Conservation (phyloP, 2,797 vertebrate species). For the Kryptolebias ocellatus region DNA sequence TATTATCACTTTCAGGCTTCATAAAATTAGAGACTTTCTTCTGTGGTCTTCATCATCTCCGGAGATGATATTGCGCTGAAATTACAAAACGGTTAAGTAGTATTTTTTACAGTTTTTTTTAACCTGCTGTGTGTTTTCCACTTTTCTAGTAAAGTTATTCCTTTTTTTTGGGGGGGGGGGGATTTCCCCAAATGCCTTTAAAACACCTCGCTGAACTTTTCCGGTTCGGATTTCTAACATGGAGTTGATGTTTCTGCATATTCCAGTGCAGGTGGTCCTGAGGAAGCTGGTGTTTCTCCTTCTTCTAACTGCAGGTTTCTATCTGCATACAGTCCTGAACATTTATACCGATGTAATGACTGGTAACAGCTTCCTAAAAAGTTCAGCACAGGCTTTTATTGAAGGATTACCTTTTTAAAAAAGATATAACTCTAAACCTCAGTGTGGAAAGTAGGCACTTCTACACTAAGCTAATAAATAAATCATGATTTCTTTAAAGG, state of each 20-base stretch:
- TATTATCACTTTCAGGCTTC: neutral
- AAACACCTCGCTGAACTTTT: slow-evolving; percentile 29
- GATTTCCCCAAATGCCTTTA: slow-evolving; percentile 36
- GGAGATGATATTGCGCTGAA: slow-evolving; percentile 4
- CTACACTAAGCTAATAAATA: neutral
- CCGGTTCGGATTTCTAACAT: slow-evolving; percentile 22
- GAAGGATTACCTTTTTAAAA: slow-evolving; percentile 42
- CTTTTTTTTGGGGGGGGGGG: too few species aligned
- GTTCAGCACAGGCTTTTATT: slow-evolving; percentile 46
- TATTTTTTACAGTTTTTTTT: slow-evolving; percentile 26
- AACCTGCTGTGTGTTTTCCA: slow-evolving; percentile 17
- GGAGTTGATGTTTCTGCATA: slow-evolving; percentile 37
- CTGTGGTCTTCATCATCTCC: slow-evolving; percentile 10
- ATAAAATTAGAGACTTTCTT: slow-evolving; percentile 1
- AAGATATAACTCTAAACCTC: slow-evolving; percentile 36
- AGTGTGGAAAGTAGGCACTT: slow-evolving; percentile 25
- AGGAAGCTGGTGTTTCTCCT: slow-evolving; percentile 44
- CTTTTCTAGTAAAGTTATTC: slow-evolving; percentile 36
- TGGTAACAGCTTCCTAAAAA: slow-evolving; percentile 46
- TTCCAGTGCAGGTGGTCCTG: slow-evolving; percentile 17
- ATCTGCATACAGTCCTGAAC: slow-evolving; percentile 41
- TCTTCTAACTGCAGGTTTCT: slow-evolving; percentile 45
- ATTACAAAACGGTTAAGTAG: neutral
- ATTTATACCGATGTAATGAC: slow-evolving; percentile 42
- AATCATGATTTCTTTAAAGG: neutral